phyloP scores from a whole-genome alignment of 1,140 invertebrate genomes.

The Drosophila pachea region DNA sequence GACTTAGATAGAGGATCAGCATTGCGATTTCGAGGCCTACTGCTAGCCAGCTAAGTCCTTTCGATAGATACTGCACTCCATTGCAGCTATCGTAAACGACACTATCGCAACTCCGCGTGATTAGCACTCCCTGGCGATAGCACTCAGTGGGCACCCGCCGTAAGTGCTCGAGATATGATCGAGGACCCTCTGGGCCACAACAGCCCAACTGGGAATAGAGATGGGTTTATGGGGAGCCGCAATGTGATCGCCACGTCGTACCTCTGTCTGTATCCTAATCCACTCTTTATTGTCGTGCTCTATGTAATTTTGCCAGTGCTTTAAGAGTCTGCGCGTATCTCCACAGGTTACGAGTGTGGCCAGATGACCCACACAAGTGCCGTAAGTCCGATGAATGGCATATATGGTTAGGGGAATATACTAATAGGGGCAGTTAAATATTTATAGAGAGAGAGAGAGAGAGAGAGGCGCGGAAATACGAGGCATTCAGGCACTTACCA shows the following conservation, averaged over 20 bases:
- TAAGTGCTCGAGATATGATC: conserved; percentile 36
- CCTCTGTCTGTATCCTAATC: conserved; percentile 32
- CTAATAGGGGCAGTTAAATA: neutral
- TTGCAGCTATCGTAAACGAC: conserved; percentile 13
- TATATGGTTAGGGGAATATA: conserved; percentile 31
- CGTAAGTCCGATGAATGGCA: neutral
- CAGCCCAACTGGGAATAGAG: conserved; percentile 27
- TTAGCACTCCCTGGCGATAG: conserved; percentile 10
- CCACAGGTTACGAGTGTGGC: neutral
- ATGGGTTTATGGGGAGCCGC: too few relatives aligned
- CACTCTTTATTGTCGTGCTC: conserved; percentile 26
- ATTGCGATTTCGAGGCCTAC: neutral
- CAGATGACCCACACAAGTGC: neutral
- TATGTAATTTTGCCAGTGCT: conserved; percentile 17
- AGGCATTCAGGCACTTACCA: conserved; percentile 14
- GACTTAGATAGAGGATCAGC: neutral
- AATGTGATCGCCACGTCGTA: neutral
- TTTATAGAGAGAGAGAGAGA: too few relatives aligned
- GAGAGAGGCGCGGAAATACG: too few relatives aligned
- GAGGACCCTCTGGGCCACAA: conserved; percentile 46
- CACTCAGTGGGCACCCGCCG: conserved; percentile 22
- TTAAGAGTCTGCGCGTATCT: neutral
- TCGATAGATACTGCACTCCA: conserved; percentile 2
- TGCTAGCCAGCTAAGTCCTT: conserved; percentile 13
- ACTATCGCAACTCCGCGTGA: conserved; percentile 28